Percentiles rank a stretch among this genome's conserved stretches.
Evolutionary conservation across 2,888 invertebrate genomes (phyloP).

Genomic region (Stomorhina lunata): DNA sequence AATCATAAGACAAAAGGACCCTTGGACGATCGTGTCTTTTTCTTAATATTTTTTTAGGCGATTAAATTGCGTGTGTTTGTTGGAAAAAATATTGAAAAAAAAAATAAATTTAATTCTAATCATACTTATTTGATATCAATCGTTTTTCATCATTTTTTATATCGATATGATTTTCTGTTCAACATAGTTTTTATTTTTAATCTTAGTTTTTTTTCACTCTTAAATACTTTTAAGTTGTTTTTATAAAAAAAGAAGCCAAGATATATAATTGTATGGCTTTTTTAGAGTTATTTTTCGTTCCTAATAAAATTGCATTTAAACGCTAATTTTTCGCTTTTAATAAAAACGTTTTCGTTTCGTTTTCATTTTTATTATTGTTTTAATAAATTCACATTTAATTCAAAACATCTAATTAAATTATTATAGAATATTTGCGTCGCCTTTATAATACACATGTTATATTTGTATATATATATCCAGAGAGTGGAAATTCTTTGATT

Average conservation of each 20-base stretch:
- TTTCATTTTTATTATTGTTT: constrained; percentile 46
- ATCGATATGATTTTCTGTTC: constrained; percentile 32
- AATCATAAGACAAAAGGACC: constrained; percentile 25
- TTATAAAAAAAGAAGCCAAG: constrained; percentile 28
- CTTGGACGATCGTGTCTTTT: constrained; percentile 37
- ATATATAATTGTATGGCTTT: constrained; percentile 74
- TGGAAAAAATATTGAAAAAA: constrained; percentile 7
- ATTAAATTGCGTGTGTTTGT: constrained; percentile 56
- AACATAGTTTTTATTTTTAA: constrained; percentile 51
- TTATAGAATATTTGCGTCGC: constrained; percentile 49
- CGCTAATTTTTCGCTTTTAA: constrained; percentile 78
- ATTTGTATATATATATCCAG: no score
- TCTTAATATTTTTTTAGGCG: constrained; percentile 34
- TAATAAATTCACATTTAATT: constrained; percentile 66
- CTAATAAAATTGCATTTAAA: constrained; percentile 76
- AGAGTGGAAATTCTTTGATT: constrained; percentile 44
- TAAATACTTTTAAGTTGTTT: constrained; percentile 38
- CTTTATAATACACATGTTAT: constrained; percentile 21
- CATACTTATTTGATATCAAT: constrained; percentile 67
- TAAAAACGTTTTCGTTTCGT: constrained; percentile 63
- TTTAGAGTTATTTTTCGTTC: constrained; percentile 58
- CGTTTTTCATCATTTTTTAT: constrained; percentile 53
- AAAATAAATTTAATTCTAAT: constrained; percentile 66
- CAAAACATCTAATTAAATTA: constrained; percentile 64
- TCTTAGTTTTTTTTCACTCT: constrained; percentile 42